Evolutionary conservation across 2,797 vertebrate species (phyloP).

Genomic region (Scleropages formosus): DNA sequence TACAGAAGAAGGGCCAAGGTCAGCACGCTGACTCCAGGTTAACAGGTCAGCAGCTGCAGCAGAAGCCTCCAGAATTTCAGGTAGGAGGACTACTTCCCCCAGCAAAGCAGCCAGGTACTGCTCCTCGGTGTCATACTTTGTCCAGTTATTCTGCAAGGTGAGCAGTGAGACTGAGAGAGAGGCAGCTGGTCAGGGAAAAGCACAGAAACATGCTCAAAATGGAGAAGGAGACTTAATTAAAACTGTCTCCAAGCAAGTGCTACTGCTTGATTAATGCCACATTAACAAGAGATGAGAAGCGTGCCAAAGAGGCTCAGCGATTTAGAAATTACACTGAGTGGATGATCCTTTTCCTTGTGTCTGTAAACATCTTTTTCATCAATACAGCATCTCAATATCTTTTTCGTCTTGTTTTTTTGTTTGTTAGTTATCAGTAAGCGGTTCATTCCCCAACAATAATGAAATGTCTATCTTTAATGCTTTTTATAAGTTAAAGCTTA

Average conservation of each 20-base stretch:
- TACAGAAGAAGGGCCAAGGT: constrained; percentile 59
- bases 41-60: constrained; percentile 45
- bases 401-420: background rate
- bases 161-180: constrained; percentile 54
- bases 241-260: constrained; percentile 65
- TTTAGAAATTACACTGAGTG: constrained; percentile 79
- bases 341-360: background rate
- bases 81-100: constrained; percentile 60
- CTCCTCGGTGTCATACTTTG: constrained; percentile 35
- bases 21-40: constrained; percentile 61
- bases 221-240: constrained; percentile 47
- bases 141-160: constrained; percentile 21
- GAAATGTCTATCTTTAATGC: background rate
- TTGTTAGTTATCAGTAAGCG: background rate
- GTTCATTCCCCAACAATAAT: background rate
- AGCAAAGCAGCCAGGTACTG: constrained; percentile 66
- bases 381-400: constrained; percentile 1
- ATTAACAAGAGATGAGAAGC: constrained; percentile 51
- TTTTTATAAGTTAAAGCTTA: background rate
- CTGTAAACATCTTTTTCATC: background rate
- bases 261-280: constrained; percentile 57
- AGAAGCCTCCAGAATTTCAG: constrained; percentile 54
- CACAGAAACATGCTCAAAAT: constrained; percentile 56
- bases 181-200: constrained; percentile 49
- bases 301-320: constrained; percentile 73